A percentile compares a stretch with the other conserved stretches of the same genome.
These are phyloP conservation scores for Drosophila siamana DNA, from an alignment of 2,888 invertebrate species.

Conservation along the genomic window DNA sequence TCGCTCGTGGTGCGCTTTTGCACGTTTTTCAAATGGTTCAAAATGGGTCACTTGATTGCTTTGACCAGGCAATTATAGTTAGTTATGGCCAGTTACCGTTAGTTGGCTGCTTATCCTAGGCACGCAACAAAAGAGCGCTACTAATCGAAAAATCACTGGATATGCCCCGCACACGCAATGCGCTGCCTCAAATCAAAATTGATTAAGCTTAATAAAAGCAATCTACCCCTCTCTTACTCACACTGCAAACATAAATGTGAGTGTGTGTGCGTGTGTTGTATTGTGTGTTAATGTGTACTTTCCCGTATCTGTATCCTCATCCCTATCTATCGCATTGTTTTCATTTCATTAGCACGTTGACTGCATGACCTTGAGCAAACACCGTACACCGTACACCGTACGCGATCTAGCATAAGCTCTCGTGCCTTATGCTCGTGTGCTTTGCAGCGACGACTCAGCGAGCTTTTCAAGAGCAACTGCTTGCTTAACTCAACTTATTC, in stretches of 20 bases:
- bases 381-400: conserved; percentile 23
- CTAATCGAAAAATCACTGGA: conserved; percentile 19
- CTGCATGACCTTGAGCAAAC: conserved; percentile 49
- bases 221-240: conserved; percentile 4
- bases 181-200: conserved; percentile 43
- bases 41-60: conserved; percentile 40
- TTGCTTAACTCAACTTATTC: conserved; percentile 19
- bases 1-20: conserved; percentile 31
- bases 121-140: conserved; percentile 42
- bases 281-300: background rate
- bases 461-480: conserved; percentile 35
- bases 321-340: conserved; percentile 5
- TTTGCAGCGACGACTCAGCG: conserved; percentile 27
- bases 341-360: conserved; percentile 28
- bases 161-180: conserved; percentile 26
- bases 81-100: conserved; percentile 57
- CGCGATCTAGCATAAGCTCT: conserved; percentile 58
- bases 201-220: conserved; percentile 45
- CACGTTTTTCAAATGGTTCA: conserved; percentile 31
- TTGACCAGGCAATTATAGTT: conserved; percentile 52
- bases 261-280: background rate
- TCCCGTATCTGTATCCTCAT: background rate
- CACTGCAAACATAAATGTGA: background rate
- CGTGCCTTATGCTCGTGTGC: conserved; percentile 58
- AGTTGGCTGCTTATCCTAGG: conserved; percentile 27